A percentile compares a stretch with the other conserved stretches of the same genome.
Conservation (phyloP, 2,888 invertebrate species). For the Agonum fuliginosum region DNA sequence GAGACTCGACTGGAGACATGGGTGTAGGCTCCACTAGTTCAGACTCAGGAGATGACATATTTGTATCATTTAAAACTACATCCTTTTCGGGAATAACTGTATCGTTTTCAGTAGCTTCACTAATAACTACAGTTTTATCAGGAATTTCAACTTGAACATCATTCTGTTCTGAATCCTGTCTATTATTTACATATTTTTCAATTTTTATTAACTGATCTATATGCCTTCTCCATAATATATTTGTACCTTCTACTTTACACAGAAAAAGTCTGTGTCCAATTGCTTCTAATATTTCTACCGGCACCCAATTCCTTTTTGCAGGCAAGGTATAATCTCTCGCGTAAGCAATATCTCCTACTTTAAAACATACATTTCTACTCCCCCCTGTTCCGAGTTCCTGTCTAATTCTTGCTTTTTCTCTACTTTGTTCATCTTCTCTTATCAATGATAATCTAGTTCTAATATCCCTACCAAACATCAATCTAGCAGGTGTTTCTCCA, state of each 20-base stretch:
- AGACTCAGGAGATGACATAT: background rate
- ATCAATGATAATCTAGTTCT: background rate
- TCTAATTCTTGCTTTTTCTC: background rate
- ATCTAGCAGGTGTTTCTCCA: background rate
- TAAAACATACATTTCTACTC: constrained; percentile 1
- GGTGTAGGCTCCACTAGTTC: background rate
- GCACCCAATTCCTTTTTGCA: background rate
- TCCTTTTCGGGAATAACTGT: background rate
- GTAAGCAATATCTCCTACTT: background rate
- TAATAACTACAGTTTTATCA: background rate
- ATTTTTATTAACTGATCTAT: constrained; percentile 3
- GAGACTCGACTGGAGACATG: background rate
- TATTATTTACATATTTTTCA: background rate
- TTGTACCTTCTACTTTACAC: background rate
- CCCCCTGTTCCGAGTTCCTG: background rate
- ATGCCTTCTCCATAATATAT: constrained; percentile 1
- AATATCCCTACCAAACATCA: background rate
- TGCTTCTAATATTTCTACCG: background rate
- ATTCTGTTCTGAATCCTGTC: background rate
- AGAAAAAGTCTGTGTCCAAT: background rate
- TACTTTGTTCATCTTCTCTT: background rate
- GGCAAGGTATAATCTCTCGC: background rate
- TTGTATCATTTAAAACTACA: background rate
- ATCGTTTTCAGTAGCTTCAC: background rate
- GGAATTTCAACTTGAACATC: background rate